phyloP scores from a whole-genome alignment of 2,113 vertebrate genomes.

The Cyanoderma ruficeps region DNA sequence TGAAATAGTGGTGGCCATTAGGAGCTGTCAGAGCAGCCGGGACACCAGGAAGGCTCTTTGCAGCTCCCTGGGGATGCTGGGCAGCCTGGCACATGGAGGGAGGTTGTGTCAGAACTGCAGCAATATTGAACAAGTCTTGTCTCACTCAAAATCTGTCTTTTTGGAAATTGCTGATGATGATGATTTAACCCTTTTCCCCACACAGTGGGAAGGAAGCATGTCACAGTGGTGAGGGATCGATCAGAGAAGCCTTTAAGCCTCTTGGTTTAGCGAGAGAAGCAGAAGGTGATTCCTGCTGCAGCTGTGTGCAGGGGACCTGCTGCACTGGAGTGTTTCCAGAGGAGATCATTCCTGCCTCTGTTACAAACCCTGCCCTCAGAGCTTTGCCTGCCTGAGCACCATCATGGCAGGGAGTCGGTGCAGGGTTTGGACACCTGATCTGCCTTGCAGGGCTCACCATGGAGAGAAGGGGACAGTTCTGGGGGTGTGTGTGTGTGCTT shows the following conservation, averaged over 20 bases:
- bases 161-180: neutral
- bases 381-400: neutral
- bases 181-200: neutral
- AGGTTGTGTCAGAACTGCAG: neutral
- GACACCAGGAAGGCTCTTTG: neutral
- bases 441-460: neutral
- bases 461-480: rapidly evolving
- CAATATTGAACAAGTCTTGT: neutral
- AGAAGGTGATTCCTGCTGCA: neutral
- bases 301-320: neutral
- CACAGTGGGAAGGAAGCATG: neutral
- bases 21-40: neutral
- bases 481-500: neutral
- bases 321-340: neutral
- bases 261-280: neutral
- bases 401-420: rapidly evolving
- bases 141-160: neutral
- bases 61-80: neutral
- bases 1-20: neutral
- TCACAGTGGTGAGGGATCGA: rapidly evolving
- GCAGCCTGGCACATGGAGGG: neutral
- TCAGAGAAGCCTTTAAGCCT: neutral
- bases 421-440: rapidly evolving
- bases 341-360: neutral
- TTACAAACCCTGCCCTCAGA: neutral